Conservation (phyloP, 2,797 vertebrate species). For the Sebastes nivosus region DNA sequence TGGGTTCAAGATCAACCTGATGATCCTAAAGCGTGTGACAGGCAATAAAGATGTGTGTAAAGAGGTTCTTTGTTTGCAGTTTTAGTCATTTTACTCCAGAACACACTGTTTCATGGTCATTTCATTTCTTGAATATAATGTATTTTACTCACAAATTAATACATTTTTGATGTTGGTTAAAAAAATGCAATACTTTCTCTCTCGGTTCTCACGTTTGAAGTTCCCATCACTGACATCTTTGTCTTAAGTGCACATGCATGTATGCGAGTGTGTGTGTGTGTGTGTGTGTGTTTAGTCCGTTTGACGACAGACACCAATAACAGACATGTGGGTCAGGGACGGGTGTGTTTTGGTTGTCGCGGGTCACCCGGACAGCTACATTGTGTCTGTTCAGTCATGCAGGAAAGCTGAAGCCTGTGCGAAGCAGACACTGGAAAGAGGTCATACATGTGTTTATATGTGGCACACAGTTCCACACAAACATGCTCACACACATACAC, state of each 20-base stretch:
- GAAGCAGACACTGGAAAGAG: constrained; percentile 36
- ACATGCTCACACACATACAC: neutral
- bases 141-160: neutral
- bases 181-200: neutral
- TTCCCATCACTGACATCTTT: neutral
- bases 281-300: neutral
- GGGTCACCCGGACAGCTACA: constrained; percentile 19
- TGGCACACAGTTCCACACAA: constrained; percentile 11
- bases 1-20: constrained; percentile 19
- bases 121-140: neutral
- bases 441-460: constrained; percentile 42
- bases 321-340: constrained; percentile 60
- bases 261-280: neutral
- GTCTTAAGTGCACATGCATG: neutral
- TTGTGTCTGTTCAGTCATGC: constrained; percentile 67
- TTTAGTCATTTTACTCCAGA: neutral
- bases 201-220: neutral
- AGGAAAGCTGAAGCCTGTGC: constrained; percentile 46
- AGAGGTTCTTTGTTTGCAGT: neutral
- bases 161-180: neutral
- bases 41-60: neutral
- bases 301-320: constrained; percentile 49
- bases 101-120: neutral
- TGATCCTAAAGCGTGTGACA: constrained; percentile 8
- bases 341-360: constrained; percentile 45